Evolutionary conservation across 1,140 invertebrate genomes (phyloP).

Genomic region (Drosophila punjabiensis): DNA sequence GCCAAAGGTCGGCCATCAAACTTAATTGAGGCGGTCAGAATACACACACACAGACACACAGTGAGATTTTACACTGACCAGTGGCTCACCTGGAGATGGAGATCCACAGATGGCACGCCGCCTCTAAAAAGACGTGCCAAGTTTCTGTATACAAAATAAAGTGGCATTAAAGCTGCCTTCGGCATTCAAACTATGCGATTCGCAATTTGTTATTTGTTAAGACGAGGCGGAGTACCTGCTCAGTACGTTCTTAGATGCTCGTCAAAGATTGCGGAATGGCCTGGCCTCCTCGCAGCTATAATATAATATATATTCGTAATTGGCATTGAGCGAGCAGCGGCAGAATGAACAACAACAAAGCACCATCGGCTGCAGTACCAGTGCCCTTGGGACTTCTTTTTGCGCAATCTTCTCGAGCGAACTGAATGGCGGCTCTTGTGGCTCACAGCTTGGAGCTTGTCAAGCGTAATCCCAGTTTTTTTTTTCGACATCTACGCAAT

Average conservation of each 20-base stretch:
- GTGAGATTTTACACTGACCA: background rate
- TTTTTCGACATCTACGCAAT: background rate
- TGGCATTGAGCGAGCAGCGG: conserved; percentile 14
- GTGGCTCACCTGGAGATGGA: conserved; percentile 11
- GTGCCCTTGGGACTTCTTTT: conserved; percentile 29
- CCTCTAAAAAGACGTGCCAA: conserved; percentile 40
- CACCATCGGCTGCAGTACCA: background rate
- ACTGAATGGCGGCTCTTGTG: conserved; percentile 21
- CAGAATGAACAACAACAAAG: conserved; percentile 1
- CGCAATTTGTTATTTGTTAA: conserved; percentile 4
- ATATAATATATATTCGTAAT: conserved; percentile 8
- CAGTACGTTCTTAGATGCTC: conserved; percentile 27
- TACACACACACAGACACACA: background rate
- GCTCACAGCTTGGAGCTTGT: conserved; percentile 16
- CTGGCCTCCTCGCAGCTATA: conserved; percentile 1
- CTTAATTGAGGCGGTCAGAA: conserved; percentile 44
- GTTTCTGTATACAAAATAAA: conserved; percentile 36
- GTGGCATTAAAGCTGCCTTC: conserved; percentile 7
- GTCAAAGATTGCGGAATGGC: conserved; percentile 12
- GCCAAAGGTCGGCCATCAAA: conserved; percentile 45
- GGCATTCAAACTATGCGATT: conserved; percentile 31
- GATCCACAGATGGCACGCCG: conserved; percentile 41
- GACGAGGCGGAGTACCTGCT: conserved; percentile 6
- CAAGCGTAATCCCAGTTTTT: conserved; percentile 41
- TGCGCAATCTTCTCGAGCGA: conserved; percentile 18